A percentile compares a stretch with the other conserved stretches of the same genome.
These are phyloP conservation scores for Cygnus buccinator DNA, from an alignment of 2,113 vertebrate species.

Conservation along the genomic window DNA sequence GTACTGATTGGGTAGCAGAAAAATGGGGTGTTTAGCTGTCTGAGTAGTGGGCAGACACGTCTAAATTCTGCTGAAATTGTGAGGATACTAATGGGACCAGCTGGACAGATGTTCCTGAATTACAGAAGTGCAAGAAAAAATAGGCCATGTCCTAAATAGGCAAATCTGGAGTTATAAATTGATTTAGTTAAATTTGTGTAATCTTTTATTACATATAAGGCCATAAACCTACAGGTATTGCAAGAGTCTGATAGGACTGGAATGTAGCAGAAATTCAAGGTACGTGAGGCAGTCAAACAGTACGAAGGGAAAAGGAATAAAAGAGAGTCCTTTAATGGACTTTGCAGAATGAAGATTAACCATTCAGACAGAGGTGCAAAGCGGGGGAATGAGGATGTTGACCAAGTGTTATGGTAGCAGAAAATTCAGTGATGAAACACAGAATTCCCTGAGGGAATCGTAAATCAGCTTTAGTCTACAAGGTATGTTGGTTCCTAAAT, in stretches of 20 bases:
- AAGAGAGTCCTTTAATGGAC: neutral
- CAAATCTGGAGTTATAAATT: neutral
- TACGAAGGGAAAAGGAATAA: neutral
- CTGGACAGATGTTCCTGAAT: neutral
- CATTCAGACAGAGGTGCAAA: conserved; percentile 12
- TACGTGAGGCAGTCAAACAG: neutral
- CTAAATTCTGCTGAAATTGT: neutral
- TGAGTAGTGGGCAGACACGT: neutral
- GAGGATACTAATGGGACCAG: neutral
- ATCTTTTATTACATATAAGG: neutral
- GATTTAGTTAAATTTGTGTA: neutral
- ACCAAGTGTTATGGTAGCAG: conserved; percentile 40
- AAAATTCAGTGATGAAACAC: conserved; percentile 38
- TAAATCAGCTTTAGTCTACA: conserved; percentile 39
- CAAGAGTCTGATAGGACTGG: neutral
- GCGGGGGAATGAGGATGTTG: neutral
- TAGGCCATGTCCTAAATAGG: neutral
- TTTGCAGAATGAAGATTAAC: conserved; percentile 17
- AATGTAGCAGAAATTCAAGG: conserved; percentile 27
- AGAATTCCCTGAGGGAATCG: conserved; percentile 39
- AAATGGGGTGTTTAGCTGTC: neutral
- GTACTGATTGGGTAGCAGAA: neutral
- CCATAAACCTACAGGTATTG: neutral
- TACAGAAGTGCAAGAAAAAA: neutral
- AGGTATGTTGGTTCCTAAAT: conserved; percentile 41